Base-by-base conservation (phyloP, 1,140 invertebrate genomes). In the Panagrolaimus sp. region DNA sequence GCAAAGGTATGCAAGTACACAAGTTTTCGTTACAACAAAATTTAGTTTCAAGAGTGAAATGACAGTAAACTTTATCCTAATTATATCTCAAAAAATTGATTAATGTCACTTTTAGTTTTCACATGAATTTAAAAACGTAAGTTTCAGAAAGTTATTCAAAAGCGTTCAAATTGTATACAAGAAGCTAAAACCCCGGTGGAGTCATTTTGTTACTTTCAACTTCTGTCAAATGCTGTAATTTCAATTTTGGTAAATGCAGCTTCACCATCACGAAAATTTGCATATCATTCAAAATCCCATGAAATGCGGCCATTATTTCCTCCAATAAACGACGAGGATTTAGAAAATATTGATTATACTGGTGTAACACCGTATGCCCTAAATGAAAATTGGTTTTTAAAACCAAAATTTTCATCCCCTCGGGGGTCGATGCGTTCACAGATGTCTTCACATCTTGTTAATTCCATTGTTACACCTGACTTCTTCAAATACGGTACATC, bases 401-500 rank as follows among this genome's bases (percentile, higher is more conserved):
- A 57, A 16, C 51, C 51, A 57, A 57, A 57, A 27, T 57, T 57
- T 57, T 13, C n/a, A 57, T 57, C 51, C 1, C 51, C 51, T 57
- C 51, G 51, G 16, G 51, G 51, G 9, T 25, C 20, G 4, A 57
- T 57, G 51, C 51, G 51, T 8, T 57, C 51, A 20, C 51, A 57
- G n/a, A 13, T 57, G 51, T 25, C 51, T 4, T 57, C 51, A 9
- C 51, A 57, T 16, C 51, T 57, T 13, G 51, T 57, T 11, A 57
- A 57, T 20, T 57, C 51, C 4, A 57, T 57, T 5, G 51, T 57
- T 0, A 57, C 51, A 1, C 51, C 51, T 0, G 51, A 57, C 20
- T 57, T 57, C 51, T 57, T 57, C n/a, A 57, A 57, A 57, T 57
- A 57, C 51, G 51, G 51, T 11, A 57, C 51, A 2, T 57, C 51